Base-by-base conservation (phyloP, 37 sponge, comb jelly and placozoan genomes). In the Geodia barretti region DNA sequence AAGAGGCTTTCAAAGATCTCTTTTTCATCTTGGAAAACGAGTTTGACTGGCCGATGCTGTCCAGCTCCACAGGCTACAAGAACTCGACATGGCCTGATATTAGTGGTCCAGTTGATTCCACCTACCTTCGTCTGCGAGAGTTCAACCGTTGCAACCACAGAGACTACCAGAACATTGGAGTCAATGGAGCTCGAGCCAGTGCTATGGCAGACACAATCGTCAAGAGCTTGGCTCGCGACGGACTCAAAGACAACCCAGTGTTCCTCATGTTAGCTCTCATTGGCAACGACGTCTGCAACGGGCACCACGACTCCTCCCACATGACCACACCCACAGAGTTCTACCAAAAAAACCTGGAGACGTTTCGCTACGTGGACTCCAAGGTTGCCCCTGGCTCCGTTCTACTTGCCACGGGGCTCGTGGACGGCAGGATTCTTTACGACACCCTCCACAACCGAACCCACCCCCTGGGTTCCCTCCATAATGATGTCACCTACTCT, bases 41-140 rank as follows among this genome's bases (percentile, higher is more conserved):
- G 67, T 77, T 97, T 77, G 97, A 97, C 73, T 97, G 97, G 97
- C 97, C 97, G 30, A 91, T 91, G 94, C 54, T 93, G 76, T 93
- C 95, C 5, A 71, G 80, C 36, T 59, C 76, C 3, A 97, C 97
- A 29, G 97, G 85, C 25, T 87, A 87, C 81, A 78, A 61, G 70
- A 88, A 91, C 41, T 83, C 90, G 23, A 84, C 84, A 0, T 88
- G 89, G 90, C 65, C 72, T 38, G 86, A 42, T 11, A 95, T 95
- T 39, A 54, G 61, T 29, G 97, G 97, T 0, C 92, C 85, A 4
- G 92, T 91, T 0, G 89, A 92, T 60, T 97, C 97, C n/a, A 65
- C 60, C 25, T 97, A 97, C 65, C 79, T 80, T 21, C 66, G 81
- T 29, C 30, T 91, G 36, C 42, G 67, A 21, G 80, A 78, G 7